These are phyloP conservation scores for Drosophila cardini DNA, from an alignment of 1,140 invertebrate genomes.

Conservation along the genomic window DNA sequence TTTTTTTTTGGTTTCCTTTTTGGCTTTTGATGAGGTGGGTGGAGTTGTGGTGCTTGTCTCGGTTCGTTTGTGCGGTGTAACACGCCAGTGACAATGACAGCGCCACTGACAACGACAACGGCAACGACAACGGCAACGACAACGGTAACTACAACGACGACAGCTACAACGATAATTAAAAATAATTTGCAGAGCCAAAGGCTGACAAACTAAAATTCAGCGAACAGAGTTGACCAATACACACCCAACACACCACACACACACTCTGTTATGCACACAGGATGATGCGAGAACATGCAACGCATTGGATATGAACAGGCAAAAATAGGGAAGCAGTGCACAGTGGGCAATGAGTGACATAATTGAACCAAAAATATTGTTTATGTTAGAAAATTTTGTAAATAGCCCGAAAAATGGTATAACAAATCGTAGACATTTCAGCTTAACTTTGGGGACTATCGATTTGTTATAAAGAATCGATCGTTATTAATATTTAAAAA, in stretches of 20 bases:
- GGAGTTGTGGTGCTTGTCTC: not conserved
- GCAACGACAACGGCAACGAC: constrained; percentile 27
- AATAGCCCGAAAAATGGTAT: no score
- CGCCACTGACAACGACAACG: constrained; percentile 44
- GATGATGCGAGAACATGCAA: constrained; percentile 55
- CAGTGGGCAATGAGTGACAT: no score
- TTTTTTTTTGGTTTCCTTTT: constrained; percentile 1
- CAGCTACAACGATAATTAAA: constrained; percentile 76
- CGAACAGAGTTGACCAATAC: constrained; percentile 36
- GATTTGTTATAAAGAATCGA: no score
- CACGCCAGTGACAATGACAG: constrained; percentile 67
- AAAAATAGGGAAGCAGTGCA: not conserved
- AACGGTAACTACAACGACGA: constrained; percentile 36
- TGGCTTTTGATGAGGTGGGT: not conserved
- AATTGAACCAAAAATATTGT: no score
- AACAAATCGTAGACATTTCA: no score
- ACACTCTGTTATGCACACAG: constrained; percentile 41
- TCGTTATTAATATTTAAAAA: no score
- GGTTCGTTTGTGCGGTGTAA: constrained; percentile 40
- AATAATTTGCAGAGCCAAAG: constrained; percentile 67
- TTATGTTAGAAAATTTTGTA: no score
- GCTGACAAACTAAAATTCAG: constrained; percentile 46
- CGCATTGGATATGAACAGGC: constrained; percentile 42
- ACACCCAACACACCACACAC: constrained; percentile 19
- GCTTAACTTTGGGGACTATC: no score